These are phyloP conservation scores for Ectemnius lituratus DNA, from an alignment of 2,888 invertebrate genomes.

Conservation along the genomic window DNA sequence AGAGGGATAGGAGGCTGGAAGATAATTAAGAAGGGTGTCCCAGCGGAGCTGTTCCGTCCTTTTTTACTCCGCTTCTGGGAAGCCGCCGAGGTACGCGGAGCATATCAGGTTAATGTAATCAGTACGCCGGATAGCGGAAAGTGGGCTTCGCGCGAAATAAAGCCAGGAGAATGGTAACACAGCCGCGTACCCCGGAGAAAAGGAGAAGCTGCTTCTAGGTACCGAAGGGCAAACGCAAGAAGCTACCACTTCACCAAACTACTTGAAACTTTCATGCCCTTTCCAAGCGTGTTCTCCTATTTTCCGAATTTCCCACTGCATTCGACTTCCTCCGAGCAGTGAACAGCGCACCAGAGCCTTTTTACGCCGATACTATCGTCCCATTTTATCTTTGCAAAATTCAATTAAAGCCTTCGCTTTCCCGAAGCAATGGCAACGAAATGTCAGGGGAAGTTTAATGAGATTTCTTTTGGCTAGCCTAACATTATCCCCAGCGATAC, in stretches of 20 bases:
- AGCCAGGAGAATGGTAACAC: neutral
- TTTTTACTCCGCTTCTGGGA: neutral
- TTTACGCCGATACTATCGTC: no score
- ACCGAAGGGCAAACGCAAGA: neutral
- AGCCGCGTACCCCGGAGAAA: neutral
- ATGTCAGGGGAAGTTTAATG: no score
- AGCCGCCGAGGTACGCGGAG: neutral
- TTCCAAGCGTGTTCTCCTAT: neutral
- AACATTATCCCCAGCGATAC: no score
- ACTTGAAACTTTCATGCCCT: constrained; percentile 16
- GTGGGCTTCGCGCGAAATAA: constrained; percentile 3
- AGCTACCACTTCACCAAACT: neutral
- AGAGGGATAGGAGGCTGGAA: neutral
- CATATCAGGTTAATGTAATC: constrained; percentile 10
- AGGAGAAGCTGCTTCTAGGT: neutral
- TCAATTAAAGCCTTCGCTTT: no score
- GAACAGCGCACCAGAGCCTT: neutral
- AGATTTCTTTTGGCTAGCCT: no score
- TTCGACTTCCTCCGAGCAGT: no score
- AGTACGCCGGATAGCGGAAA: constrained; percentile 4
- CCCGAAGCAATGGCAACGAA: no score
- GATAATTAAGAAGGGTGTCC: constrained; percentile 5
- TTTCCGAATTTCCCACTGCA: neutral
- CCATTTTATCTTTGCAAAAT: no score
- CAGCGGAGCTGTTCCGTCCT: neutral